Conservation (phyloP, 1,140 invertebrate genomes). For the Drosophila auraria region DNA sequence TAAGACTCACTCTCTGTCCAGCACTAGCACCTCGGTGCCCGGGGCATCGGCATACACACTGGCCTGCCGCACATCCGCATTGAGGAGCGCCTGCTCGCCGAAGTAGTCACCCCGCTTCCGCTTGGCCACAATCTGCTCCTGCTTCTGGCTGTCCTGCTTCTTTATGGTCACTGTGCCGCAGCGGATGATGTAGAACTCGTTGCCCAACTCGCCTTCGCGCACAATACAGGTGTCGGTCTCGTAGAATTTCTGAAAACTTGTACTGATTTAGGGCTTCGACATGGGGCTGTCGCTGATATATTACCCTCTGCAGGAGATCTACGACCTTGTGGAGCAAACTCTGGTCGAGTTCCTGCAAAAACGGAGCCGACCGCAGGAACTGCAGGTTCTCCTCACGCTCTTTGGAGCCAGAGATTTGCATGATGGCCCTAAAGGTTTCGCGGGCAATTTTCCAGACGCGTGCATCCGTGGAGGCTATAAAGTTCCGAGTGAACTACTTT, state of each 20-base stretch:
- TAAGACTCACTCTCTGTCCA: slow-evolving; percentile 91
- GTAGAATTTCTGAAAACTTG: slow-evolving; percentile 86
- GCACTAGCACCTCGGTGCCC: slow-evolving; percentile 95
- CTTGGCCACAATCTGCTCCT: slow-evolving; percentile 88
- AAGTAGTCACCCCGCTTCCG: slow-evolving; percentile 92
- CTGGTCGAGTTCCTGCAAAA: slow-evolving; percentile 92
- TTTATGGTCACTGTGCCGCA: slow-evolving; percentile 94
- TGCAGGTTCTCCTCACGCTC: slow-evolving; percentile 93
- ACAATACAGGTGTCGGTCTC: slow-evolving; percentile 94
- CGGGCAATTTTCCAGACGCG: slow-evolving; percentile 95
- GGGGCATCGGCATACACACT: slow-evolving; percentile 94
- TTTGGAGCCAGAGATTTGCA: slow-evolving; percentile 92
- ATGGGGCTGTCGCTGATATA: background rate
- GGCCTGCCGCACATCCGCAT: slow-evolving; percentile 94
- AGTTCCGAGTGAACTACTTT: slow-evolving; percentile 7
- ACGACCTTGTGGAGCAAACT: slow-evolving; percentile 94
- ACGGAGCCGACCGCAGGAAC: slow-evolving; percentile 94
- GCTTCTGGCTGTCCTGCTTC: slow-evolving; percentile 87
- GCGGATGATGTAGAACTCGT: slow-evolving; percentile 98
- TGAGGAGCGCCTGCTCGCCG: slow-evolving; percentile 91
- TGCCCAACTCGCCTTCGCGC: slow-evolving; percentile 96
- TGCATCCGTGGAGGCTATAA: slow-evolving; percentile 91
- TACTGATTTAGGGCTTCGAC: slow-evolving; percentile 1
- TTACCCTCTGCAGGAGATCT: slow-evolving; percentile 94
- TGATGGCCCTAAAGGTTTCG: slow-evolving; percentile 94